Evolutionary conservation across 1,140 invertebrate species (phyloP).

Genomic region (Aphelenchoides fujianensis): DNA sequence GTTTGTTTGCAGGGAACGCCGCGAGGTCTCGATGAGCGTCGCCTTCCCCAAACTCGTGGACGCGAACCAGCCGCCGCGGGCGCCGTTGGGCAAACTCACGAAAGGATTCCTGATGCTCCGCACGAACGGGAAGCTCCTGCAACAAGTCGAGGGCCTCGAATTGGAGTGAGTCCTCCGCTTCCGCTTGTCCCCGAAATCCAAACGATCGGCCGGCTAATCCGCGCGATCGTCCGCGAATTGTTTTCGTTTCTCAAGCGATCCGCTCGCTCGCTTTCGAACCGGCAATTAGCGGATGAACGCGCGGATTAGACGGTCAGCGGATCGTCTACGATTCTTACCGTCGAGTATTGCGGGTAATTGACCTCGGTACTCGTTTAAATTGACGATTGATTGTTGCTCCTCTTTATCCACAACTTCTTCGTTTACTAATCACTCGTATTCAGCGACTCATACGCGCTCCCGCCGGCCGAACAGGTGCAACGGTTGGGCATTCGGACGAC

Average conservation of each 20-base stretch:
- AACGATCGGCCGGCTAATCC: neutral
- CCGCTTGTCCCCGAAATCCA: no score
- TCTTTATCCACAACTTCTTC: no score
- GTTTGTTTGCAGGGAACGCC: slow-evolving; percentile 17
- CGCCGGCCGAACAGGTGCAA: neutral
- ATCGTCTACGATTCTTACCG: no score
- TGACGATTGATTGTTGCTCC: no score
- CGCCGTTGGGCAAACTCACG: neutral
- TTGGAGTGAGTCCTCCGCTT: slow-evolving; percentile 11
- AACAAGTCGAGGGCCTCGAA: slow-evolving; percentile 7
- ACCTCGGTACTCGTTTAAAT: no score
- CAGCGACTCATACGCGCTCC: neutral
- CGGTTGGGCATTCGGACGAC: neutral
- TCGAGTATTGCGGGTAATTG: no score
- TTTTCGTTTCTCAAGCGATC: no score
- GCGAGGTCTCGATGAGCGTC: neutral
- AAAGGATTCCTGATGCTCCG: slow-evolving; percentile 9
- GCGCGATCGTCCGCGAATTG: neutral
- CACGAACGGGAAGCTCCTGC: neutral
- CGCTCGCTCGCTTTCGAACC: neutral
- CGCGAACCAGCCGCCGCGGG: neutral
- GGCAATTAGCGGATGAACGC: neutral
- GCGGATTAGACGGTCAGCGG: no score
- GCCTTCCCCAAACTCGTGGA: neutral
- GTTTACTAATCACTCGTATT: neutral